Evolutionary conservation across 1,140 invertebrate species (phyloP).

Genomic region (Drosophila auraria): DNA sequence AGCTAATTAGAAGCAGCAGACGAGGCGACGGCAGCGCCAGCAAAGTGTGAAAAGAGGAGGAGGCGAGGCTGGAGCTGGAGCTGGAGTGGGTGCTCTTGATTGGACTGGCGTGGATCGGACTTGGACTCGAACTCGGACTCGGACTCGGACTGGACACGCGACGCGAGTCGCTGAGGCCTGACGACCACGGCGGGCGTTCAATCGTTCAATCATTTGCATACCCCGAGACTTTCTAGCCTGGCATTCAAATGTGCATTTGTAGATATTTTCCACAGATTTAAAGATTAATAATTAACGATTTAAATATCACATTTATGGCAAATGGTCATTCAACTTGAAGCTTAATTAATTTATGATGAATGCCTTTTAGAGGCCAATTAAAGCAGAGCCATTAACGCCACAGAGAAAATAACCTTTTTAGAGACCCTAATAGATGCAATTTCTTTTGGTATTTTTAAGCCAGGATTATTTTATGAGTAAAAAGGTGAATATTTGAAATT

Average conservation of each 20-base stretch:
- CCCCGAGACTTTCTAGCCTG: constrained; percentile 64
- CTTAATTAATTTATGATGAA: not conserved
- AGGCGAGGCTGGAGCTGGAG: constrained; percentile 34
- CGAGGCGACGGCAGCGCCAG: constrained; percentile 60
- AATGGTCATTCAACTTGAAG: not conserved
- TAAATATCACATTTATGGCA: constrained; percentile 4
- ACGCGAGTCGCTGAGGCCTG: constrained; percentile 56
- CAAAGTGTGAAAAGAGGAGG: constrained; percentile 66
- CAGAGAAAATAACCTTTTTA: not conserved
- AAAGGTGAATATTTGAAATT: not conserved
- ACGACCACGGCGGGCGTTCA: constrained; percentile 8
- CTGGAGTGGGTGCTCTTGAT: constrained; percentile 37
- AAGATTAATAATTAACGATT: constrained; percentile 11
- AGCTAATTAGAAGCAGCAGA: constrained; percentile 62
- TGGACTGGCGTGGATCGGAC: constrained; percentile 42
- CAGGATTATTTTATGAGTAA: no score
- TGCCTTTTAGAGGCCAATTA: no score
- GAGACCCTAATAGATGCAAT: not conserved
- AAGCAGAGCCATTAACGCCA: not conserved
- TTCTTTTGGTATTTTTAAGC: not conserved
- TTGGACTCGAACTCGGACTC: not conserved
- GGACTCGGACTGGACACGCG: constrained; percentile 55
- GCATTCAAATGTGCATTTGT: constrained; percentile 23
- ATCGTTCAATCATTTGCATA: constrained; percentile 63
- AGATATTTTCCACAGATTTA: not conserved